Percentiles rank a stretch among this genome's conserved stretches.
These are phyloP conservation scores for Aspidapion aeneum DNA, from an alignment of 2,888 invertebrate species.

Conservation along the genomic window DNA sequence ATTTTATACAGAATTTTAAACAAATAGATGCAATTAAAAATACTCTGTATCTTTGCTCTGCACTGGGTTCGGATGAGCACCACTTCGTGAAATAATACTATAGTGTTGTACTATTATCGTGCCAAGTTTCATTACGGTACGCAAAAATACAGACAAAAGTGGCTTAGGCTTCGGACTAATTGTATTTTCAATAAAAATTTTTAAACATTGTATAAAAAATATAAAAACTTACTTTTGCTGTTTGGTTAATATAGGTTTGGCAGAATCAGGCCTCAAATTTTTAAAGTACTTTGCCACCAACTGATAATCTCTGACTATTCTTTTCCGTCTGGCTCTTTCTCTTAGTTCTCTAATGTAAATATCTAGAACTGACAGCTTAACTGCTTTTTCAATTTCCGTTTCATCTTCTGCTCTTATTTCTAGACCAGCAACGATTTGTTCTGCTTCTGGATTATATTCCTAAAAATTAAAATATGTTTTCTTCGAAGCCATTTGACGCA, in stretches of 20 bases:
- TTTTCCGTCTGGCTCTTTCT: constrained; percentile 85
- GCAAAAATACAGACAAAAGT: too few relatives aligned
- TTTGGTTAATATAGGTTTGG: constrained; percentile 58
- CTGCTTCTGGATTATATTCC: constrained; percentile 89
- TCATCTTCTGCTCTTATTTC: constrained; percentile 79
- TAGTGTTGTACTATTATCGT: too few relatives aligned
- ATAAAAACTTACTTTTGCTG: constrained; percentile 74
- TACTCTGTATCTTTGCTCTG: too few relatives aligned
- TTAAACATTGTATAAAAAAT: too few relatives aligned
- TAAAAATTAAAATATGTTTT: constrained; percentile 7
- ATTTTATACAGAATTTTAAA: too few relatives aligned
- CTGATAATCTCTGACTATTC: constrained; percentile 87
- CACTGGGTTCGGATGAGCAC: too few relatives aligned
- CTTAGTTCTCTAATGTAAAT: constrained; percentile 82
- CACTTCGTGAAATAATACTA: too few relatives aligned
- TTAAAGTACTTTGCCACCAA: constrained; percentile 83
- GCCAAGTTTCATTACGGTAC: too few relatives aligned
- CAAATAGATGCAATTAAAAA: too few relatives aligned
- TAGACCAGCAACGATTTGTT: constrained; percentile 82
- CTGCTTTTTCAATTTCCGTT: constrained; percentile 73
- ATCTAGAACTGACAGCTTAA: constrained; percentile 90
- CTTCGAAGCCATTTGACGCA: too few relatives aligned
- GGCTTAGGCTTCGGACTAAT: too few relatives aligned
- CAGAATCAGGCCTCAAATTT: constrained; percentile 47
- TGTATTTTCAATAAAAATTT: too few relatives aligned